Conservation (phyloP, 35 echinoderm and acorn worm species). For the Apostichopus japonicus region DNA sequence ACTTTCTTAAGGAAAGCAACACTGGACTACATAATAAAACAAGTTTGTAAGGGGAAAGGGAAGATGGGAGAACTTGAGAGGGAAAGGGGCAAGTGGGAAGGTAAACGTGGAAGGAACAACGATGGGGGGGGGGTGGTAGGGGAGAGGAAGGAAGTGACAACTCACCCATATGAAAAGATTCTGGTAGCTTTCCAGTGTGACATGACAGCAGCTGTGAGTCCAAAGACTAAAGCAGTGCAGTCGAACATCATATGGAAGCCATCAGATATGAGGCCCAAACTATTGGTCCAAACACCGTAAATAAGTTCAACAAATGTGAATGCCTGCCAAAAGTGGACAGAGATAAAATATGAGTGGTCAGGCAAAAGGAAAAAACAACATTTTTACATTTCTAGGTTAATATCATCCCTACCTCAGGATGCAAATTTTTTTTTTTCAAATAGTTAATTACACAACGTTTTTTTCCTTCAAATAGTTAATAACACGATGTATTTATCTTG, state of each 20-base stretch:
- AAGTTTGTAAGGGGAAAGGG: too few species aligned
- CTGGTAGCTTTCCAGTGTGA: constrained; percentile 96
- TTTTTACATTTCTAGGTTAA: too few species aligned
- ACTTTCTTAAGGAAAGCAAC: too few species aligned
- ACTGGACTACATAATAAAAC: too few species aligned
- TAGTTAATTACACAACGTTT: too few species aligned
- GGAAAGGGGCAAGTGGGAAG: too few species aligned
- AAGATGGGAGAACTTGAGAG: too few species aligned
- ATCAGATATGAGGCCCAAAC: constrained; percentile 94
- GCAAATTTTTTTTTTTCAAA: too few species aligned
- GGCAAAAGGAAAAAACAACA: too few species aligned
- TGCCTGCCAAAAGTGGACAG: constrained; percentile 49
- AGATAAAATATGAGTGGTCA: neutral
- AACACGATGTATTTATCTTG: too few species aligned
- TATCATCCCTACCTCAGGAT: too few species aligned
- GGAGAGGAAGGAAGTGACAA: neutral
- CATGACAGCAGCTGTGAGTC: constrained; percentile 96
- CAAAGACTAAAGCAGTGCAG: constrained; percentile 91
- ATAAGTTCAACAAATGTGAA: constrained; percentile 98
- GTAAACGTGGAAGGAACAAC: neutral
- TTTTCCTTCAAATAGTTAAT: too few species aligned
- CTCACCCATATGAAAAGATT: constrained; percentile 96
- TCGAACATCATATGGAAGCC: constrained; percentile 99
- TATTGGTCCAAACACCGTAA: constrained; percentile 98
- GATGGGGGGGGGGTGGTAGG: neutral